These are phyloP conservation scores for Conopomorpha cramerella DNA, from an alignment of 1,140 invertebrate species.

Conservation along the genomic window DNA sequence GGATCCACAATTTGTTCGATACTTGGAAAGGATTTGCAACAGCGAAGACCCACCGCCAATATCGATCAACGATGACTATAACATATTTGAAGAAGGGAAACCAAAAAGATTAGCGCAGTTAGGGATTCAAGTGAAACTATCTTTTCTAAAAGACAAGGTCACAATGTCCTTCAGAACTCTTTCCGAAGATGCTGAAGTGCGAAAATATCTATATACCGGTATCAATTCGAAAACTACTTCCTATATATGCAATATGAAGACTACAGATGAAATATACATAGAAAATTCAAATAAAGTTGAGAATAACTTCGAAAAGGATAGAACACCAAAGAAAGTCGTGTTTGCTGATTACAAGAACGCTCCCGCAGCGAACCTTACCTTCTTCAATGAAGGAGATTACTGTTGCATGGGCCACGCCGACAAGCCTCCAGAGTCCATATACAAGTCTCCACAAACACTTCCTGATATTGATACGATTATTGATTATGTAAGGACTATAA, in stretches of 20 bases:
- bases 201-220: conserved; percentile 44
- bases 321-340: conserved; percentile 19
- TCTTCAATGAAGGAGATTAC: conserved; percentile 35
- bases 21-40: conserved; percentile 29
- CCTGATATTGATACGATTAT: conserved; percentile 39
- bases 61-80: conserved; percentile 36
- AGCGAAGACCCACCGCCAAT: conserved; percentile 21
- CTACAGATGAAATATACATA: conserved; percentile 32
- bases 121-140: conserved; percentile 37
- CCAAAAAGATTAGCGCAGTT: conserved; percentile 43
- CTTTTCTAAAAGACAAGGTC: conserved; percentile 35
- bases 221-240: conserved; percentile 51
- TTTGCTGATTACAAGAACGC: conserved; percentile 48
- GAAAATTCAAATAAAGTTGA: conserved; percentile 39
- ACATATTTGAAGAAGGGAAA: conserved; percentile 41
- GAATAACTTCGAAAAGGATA: conserved; percentile 36
- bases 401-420: conserved; percentile 41
- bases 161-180: conserved; percentile 37
- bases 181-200: conserved; percentile 40
- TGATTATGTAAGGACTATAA: conserved; percentile 44
- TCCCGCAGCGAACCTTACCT: conserved; percentile 32
- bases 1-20: conserved; percentile 31
- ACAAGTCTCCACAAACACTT: conserved; percentile 28
- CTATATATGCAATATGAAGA: conserved; percentile 45
- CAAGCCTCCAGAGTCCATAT: conserved; percentile 36